These are phyloP conservation scores for Trichosurus vulpecula DNA, from an alignment of 2,797 vertebrate species.

Conservation along the genomic window DNA sequence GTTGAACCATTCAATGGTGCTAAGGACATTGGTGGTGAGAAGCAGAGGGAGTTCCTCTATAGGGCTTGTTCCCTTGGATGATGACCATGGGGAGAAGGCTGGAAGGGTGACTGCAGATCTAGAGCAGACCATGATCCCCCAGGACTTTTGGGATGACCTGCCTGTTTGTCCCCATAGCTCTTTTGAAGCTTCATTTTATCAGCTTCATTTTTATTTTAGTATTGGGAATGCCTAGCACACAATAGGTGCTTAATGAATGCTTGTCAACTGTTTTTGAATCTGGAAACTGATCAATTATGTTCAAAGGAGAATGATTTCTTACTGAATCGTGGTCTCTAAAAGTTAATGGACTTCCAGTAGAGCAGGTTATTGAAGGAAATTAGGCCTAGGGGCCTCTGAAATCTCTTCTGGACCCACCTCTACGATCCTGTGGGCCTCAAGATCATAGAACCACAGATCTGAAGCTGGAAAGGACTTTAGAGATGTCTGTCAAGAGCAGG, in stretches of 20 bases:
- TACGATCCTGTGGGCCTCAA: background rate
- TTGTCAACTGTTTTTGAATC: background rate
- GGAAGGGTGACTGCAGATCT: background rate
- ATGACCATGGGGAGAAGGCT: background rate
- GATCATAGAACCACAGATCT: too few species aligned
- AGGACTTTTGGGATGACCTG: background rate
- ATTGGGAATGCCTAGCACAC: background rate
- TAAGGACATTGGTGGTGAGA: background rate
- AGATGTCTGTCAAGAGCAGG: too few species aligned
- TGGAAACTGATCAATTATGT: background rate
- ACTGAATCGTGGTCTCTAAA: background rate
- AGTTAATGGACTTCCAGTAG: background rate
- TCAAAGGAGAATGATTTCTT: background rate
- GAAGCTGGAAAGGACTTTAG: too few species aligned
- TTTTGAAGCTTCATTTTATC: background rate
- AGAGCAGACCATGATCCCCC: background rate
- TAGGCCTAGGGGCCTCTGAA: background rate
- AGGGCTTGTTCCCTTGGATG: background rate
- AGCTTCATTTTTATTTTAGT: background rate
- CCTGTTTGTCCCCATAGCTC: background rate
- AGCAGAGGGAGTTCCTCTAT: background rate
- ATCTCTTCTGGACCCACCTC: background rate
- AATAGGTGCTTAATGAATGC: background rate
- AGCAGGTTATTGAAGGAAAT: background rate
- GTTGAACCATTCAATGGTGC: background rate